Conservation (phyloP, 2,113 vertebrate genomes). For the Dasyprocta punctata region DNA sequence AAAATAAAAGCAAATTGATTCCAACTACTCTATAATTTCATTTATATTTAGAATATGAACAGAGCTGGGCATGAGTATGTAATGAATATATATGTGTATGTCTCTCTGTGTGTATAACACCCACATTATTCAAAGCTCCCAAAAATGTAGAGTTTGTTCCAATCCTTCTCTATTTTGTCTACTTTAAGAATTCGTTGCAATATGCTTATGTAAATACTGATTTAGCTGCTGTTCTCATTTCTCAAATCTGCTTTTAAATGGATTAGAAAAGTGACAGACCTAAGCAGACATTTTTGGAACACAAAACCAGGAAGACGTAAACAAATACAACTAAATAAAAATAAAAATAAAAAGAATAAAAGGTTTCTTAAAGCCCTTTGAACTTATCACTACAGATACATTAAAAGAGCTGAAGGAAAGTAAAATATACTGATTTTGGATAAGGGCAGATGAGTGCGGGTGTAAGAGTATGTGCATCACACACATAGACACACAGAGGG, state of each 20-base stretch:
- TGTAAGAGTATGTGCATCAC: background rate
- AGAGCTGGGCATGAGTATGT: conserved; percentile 18
- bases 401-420: background rate
- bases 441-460: no score
- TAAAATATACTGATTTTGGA: background rate
- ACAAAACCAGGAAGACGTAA: conserved; percentile 72
- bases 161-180: conserved; percentile 79
- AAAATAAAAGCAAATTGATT: conserved; percentile 51
- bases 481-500: background rate
- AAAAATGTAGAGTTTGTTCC: conserved; percentile 76
- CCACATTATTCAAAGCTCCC: conserved; percentile 75
- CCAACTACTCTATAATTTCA: conserved; percentile 73
- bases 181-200: conserved; percentile 76
- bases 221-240: conserved; percentile 77
- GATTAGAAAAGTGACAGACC: conserved; percentile 75
- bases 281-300: conserved; percentile 66
- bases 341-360: background rate
- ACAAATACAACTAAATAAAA: conserved; percentile 72
- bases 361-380: conserved; percentile 34
- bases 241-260: conserved; percentile 71
- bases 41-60: conserved; percentile 76
- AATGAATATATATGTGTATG: conserved; percentile 59
- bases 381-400: background rate
- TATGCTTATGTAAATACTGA: conserved; percentile 80
- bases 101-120: conserved; percentile 74